Base-by-base conservation (phyloP, 2,888 invertebrate genomes). In the Caenorhabditis doughertyi region DNA sequence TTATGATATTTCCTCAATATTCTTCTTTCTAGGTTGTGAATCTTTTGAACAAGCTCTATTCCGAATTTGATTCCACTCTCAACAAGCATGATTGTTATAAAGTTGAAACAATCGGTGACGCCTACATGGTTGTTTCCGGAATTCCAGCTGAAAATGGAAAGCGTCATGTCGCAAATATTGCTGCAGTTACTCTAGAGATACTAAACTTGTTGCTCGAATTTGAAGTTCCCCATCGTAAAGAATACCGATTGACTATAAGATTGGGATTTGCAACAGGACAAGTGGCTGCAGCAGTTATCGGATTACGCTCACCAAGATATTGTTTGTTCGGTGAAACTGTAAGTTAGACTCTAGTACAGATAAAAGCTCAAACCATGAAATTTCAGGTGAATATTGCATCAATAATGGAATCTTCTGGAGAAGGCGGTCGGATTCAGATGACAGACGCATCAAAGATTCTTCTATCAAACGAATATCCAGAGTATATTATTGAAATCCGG, bases 61-160 rank as follows among this genome's bases (percentile, higher is more conserved):
- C 88, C 25, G 90, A 90, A 16, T 90, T 90, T 72, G 90, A 90
- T 68, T 85, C 86, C 9, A 76, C 87, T 18, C 89, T 90, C 79
- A 87, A 83, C 60, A 84, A 86, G 47, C 70, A 86, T 58, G 81
- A 85, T 23, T 79, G 80, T 8, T 88, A 85, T 72, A 88, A 88
- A 79, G 85, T 85, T 18, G 88, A 88, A 53, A 88, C 88, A 13
- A 87, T 88, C 55, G 88, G 88, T n/a, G 88, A 88, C 51, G 86
- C 88, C 32, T 88, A 88, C 64, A 87, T 88, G 86, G 83, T 88
- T 39, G 87, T 87, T 9, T 87, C 87, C 3, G 88, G 88, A 18
- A 79, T 88, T 25, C 88, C 88, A 9, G 74, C 80, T n/a, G 86
- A 88, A 51, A 88, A 88, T 60, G 87, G 86, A 16, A 60, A 60